Conservation (phyloP, 2,797 vertebrate species). For the Myotis daubentonii region DNA sequence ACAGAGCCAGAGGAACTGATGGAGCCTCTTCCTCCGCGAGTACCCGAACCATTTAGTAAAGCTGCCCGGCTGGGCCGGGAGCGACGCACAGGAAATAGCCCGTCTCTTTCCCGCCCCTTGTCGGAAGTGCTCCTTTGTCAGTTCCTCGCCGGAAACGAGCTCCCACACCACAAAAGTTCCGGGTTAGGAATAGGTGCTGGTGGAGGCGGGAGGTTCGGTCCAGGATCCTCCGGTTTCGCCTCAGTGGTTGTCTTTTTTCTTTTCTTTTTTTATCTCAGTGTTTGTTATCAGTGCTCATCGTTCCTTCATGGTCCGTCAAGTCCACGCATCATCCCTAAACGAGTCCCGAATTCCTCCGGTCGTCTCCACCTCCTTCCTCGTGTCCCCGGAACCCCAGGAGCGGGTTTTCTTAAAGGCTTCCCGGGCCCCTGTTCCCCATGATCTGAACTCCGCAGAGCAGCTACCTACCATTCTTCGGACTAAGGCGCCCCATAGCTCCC, state of each 20-base stretch:
- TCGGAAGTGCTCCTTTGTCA: slow-evolving; percentile 35
- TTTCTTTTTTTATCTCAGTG: background rate
- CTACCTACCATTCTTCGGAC: background rate
- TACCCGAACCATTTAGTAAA: background rate
- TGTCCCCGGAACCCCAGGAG: background rate
- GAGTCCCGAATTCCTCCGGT: background rate
- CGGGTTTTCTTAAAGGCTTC: background rate
- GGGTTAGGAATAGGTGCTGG: fast-evolving
- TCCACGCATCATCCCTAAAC: too few relatives aligned
- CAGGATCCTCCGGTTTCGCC: background rate
- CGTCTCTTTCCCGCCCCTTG: background rate
- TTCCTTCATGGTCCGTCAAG: background rate
- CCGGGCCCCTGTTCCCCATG: background rate
- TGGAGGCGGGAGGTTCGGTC: too few relatives aligned
- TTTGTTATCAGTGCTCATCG: background rate
- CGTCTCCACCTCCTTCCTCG: background rate
- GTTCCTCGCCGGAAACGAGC: background rate
- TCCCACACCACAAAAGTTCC: slow-evolving; percentile 31
- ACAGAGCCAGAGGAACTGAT: background rate
- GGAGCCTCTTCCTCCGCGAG: background rate
- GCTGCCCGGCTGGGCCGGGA: background rate
- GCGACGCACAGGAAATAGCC: background rate
- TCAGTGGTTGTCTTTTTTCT: background rate
- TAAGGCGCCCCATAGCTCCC: background rate
- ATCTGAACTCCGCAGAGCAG: background rate